Evolutionary conservation across 2,888 invertebrate genomes (phyloP).

Genomic region (Cylindroiulus punctatus): DNA sequence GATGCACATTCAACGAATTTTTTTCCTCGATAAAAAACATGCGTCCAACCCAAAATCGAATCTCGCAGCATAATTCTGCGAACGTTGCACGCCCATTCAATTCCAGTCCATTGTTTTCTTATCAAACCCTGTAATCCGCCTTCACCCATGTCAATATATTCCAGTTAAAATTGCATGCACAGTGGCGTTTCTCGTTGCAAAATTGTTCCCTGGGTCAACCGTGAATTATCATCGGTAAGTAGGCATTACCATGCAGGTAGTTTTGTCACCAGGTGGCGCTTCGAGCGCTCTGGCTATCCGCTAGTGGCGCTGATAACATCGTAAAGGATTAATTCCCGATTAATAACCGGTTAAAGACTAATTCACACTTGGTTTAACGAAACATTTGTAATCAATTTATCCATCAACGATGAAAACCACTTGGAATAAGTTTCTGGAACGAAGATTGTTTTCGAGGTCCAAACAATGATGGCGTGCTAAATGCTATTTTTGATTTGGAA

Average conservation of each 20-base stretch:
- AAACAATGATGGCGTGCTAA: background rate
- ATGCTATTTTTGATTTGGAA: background rate
- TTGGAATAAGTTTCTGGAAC: too few relatives aligned
- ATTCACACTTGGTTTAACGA: too few relatives aligned
- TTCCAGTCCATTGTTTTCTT: constrained; percentile 23
- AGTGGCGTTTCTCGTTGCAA: constrained; percentile 25
- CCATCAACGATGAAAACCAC: too few relatives aligned
- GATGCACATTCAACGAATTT: background rate
- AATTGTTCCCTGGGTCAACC: constrained; percentile 12
- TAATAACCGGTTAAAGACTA: too few relatives aligned
- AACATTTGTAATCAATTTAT: too few relatives aligned
- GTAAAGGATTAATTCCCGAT: too few relatives aligned
- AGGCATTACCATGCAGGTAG: background rate
- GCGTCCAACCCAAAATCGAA: background rate
- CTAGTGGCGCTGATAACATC: too few relatives aligned
- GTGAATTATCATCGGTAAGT: background rate
- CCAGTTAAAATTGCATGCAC: background rate
- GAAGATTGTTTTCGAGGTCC: background rate
- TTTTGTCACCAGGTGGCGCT: background rate
- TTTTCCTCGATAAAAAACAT: background rate
- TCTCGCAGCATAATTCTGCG: background rate
- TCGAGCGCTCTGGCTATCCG: too few relatives aligned
- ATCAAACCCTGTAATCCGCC: constrained; percentile 38
- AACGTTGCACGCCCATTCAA: constrained; percentile 21
- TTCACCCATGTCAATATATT: constrained; percentile 22